Evolutionary conservation across 1,140 invertebrate species (phyloP).

Genomic region (Ruditapes philippinarum): DNA sequence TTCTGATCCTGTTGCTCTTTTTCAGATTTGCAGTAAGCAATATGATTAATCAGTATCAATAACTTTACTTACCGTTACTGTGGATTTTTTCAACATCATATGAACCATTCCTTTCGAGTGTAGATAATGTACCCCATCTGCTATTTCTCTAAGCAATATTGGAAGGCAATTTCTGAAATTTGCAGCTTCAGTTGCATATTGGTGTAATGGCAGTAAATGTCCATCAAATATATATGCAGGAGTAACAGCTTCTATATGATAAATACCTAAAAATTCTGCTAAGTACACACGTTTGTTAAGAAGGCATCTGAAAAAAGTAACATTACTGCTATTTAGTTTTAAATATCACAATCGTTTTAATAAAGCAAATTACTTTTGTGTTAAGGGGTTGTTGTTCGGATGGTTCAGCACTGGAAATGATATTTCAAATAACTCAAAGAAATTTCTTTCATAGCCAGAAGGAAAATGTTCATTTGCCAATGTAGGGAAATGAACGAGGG

Average conservation of each 20-base stretch:
- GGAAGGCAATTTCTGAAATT: neutral
- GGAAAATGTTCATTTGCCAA: no score
- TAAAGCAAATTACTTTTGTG: no score
- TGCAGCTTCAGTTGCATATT: neutral
- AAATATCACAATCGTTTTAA: no score
- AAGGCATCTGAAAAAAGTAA: slow-evolving; percentile 46
- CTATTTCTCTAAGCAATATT: neutral
- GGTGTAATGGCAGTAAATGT: neutral
- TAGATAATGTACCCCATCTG: slow-evolving; percentile 1
- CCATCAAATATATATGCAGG: slow-evolving; percentile 61
- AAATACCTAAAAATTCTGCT: slow-evolving; percentile 55
- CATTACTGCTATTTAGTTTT: no score
- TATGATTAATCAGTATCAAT: no score
- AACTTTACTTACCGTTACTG: slow-evolving; percentile 45
- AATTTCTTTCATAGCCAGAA: no score
- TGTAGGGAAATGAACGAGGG: no score
- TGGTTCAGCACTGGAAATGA: no score
- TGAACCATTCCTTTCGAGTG: slow-evolving; percentile 54
- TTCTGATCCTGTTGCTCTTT: no score
- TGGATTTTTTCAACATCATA: slow-evolving; percentile 29
- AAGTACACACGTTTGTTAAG: slow-evolving; percentile 28
- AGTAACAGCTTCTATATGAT: slow-evolving; percentile 43
- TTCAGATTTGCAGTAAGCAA: no score
- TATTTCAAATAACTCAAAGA: no score
- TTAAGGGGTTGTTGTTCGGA: no score